Base-by-base conservation (phyloP, 1,140 invertebrate genomes). In the Drosophila pseudoobscura region DNA sequence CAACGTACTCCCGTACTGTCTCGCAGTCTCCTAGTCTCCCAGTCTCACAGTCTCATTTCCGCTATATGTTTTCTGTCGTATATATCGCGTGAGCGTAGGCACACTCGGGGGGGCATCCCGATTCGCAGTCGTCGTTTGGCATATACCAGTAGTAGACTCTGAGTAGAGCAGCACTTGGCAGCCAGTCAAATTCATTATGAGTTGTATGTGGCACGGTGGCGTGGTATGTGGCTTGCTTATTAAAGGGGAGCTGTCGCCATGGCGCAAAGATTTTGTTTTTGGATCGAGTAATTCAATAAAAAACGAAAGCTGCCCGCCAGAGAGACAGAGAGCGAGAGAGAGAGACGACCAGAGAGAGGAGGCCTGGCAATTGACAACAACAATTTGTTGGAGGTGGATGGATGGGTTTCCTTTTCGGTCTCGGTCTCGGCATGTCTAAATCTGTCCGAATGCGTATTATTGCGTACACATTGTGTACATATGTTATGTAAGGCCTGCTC, bases 281-380 rank as follows among this genome's bases (percentile, higher is more conserved):
- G 64, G 49, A 1, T 8, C 52, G 56, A 61, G 11, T 39, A 39
- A 39, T 13, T 39, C 11, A 39, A 39, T 39, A 39, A 39, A 39
- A 39, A 39, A 13, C 35, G 31, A 7, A 15, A 39, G 29, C 31
- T 13, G 24, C 26, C 24, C 49, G 31, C 8, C 31, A 31, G 31
- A 31, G 31, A 31, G 7, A 6, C 6, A 11, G 11, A 15, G 9
- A 39, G 29, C 4, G 7, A 52, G 63, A 69, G 64, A 71, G 66
- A 78, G 78, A 87, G 68, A 88, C 72, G 58, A 17, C 58, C 22
- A 49, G 22, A 17, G 29, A 47, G 72, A 80, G 82, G 82, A 87
- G 80, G 82, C 80, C 73, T 61, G 82, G 44, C 80, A 66, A 64
- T 87, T 80, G 80, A 75, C 80, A 78, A 78, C 57, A 78, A 65